phyloP scores from a whole-genome alignment of 2,113 vertebrate species.

The Toxotes jaculatrix region DNA sequence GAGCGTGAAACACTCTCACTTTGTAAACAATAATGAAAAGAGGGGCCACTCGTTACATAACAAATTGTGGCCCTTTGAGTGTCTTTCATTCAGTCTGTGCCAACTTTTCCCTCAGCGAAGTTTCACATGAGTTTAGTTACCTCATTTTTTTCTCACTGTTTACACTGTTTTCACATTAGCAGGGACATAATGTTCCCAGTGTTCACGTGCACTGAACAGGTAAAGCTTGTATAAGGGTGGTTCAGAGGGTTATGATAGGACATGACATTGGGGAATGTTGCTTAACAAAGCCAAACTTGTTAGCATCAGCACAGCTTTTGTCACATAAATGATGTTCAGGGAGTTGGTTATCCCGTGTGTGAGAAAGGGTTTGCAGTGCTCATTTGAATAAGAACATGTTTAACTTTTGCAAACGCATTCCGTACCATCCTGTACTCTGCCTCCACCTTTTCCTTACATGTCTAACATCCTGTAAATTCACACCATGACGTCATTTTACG shows the following conservation, averaged over 20 bases:
- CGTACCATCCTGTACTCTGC: neutral
- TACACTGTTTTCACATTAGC: neutral
- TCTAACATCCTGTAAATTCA: neutral
- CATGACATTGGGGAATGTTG: neutral
- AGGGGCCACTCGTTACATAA: conserved; percentile 39
- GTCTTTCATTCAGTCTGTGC: conserved; percentile 3
- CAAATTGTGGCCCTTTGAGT: neutral
- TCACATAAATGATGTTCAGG: neutral
- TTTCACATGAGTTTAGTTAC: neutral
- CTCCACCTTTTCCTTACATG: neutral
- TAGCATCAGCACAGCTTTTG: neutral
- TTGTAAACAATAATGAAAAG: conserved; percentile 29
- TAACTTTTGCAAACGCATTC: neutral
- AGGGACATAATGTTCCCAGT: neutral
- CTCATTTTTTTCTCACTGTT: neutral
- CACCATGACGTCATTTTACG: neutral
- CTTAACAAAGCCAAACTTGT: neutral
- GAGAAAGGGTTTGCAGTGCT: neutral
- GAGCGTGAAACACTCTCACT: conserved; percentile 10
- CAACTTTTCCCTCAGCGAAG: neutral
- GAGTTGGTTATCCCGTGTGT: too few relatives aligned
- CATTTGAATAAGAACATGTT: neutral
- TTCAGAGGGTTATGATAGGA: neutral
- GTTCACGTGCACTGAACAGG: neutral
- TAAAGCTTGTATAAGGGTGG: neutral